phyloP scores from a whole-genome alignment of 2,888 invertebrate species.

The Macaria liturata region DNA sequence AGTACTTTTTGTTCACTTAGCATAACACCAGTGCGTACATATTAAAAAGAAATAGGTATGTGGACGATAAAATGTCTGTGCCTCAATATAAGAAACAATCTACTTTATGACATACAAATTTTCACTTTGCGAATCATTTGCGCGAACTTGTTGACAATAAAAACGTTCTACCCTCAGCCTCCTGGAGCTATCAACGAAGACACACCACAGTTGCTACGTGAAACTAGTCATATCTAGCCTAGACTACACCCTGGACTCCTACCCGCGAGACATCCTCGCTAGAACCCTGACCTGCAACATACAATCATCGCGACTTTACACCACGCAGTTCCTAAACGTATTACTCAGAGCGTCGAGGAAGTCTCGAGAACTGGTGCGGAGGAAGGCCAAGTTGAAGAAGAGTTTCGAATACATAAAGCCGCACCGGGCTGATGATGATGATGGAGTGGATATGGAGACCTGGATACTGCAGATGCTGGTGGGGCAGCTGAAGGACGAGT shows the following conservation, averaged over 20 bases:
- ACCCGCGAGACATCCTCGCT: conserved; percentile 85
- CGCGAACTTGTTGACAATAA: no score
- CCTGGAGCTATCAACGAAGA: conserved; percentile 90
- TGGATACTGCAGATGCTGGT: conserved; percentile 95
- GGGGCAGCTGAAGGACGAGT: conserved; percentile 92
- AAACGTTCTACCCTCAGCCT: conserved; percentile 77
- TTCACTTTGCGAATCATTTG: no score
- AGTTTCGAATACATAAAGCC: conserved; percentile 58
- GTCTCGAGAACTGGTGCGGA: conserved; percentile 68
- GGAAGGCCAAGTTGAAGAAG: conserved; percentile 70
- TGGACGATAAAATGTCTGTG: no score
- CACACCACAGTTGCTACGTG: conserved; percentile 95
- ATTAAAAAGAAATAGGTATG: no score
- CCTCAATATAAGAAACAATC: no score
- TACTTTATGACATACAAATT: no score
- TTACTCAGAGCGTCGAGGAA: conserved; percentile 88
- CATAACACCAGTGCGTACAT: no score
- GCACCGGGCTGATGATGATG: conserved; percentile 55
- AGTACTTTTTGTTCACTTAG: no score
- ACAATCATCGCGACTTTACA: conserved; percentile 88
- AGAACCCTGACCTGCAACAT: conserved; percentile 83
- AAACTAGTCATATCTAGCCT: conserved; percentile 96
- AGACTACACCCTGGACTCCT: conserved; percentile 91
- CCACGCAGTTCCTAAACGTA: conserved; percentile 95
- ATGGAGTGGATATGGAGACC: conserved; percentile 86